A percentile compares a stretch with the other conserved stretches of the same genome.
Conservation (phyloP, 2,888 invertebrate species). For the Tachina fera region DNA sequence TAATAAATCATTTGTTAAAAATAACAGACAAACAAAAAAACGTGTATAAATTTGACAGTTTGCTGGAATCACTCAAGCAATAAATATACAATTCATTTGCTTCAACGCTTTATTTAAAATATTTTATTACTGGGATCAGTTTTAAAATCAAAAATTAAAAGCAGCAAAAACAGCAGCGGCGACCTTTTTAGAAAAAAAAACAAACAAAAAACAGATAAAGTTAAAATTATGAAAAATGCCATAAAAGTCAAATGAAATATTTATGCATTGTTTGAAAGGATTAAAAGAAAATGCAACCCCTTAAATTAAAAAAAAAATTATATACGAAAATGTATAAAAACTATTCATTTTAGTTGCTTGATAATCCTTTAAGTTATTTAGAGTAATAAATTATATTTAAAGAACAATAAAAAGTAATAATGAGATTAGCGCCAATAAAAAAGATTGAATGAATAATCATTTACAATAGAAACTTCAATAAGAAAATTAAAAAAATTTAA, state of each 20-base stretch:
- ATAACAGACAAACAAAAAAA: constrained; percentile 1
- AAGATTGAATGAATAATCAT: neutral
- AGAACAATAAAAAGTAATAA: neutral
- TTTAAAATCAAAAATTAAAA: constrained; percentile 8
- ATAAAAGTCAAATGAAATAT: constrained; percentile 21
- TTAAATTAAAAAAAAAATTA: neutral
- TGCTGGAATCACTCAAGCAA: neutral
- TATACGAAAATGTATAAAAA: neutral
- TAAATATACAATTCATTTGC: constrained; percentile 14
- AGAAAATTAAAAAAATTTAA: too few relatives aligned
- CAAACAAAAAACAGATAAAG: neutral
- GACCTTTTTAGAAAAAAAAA: neutral
- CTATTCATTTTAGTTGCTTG: neutral
- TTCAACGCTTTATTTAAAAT: neutral
- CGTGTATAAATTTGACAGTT: constrained; percentile 44
- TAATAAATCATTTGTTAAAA: constrained; percentile 61
- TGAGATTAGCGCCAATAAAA: neutral
- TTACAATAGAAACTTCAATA: neutral
- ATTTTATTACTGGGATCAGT: neutral
- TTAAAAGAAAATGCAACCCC: constrained; percentile 7
- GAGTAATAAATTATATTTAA: constrained; percentile 8
- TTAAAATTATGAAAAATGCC: neutral
- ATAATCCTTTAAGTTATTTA: neutral
- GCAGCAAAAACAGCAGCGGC: neutral
- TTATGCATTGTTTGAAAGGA: neutral